Percentiles rank a stretch among this genome's conserved stretches.
phyloP scores from a whole-genome alignment of 1,140 invertebrate species.

The Papilio glaucus region DNA sequence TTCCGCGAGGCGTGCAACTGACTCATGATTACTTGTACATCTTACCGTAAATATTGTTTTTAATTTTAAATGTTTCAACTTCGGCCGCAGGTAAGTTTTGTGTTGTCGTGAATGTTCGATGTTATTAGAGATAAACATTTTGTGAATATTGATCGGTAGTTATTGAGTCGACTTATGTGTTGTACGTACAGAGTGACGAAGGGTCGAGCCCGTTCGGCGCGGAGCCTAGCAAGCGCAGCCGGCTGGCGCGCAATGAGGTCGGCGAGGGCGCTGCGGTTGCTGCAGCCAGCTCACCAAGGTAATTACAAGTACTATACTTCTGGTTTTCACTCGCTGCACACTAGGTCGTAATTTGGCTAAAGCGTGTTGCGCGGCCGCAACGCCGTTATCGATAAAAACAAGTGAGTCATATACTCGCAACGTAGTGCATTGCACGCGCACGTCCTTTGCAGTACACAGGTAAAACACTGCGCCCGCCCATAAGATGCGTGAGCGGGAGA shows the following conservation, averaged over 20 bases:
- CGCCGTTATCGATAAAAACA: too few species aligned
- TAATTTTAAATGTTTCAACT: not conserved
- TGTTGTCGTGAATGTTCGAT: slow-evolving; percentile 1
- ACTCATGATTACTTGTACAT: not conserved
- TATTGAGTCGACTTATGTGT: not conserved
- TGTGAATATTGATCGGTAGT: not conserved
- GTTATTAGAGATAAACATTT: not conserved
- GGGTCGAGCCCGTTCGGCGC: slow-evolving; percentile 53
- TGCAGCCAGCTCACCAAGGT: slow-evolving; percentile 55
- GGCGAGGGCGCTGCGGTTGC: slow-evolving; percentile 42
- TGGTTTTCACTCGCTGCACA: too few species aligned
- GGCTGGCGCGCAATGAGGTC: slow-evolving; percentile 53
- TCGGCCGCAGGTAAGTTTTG: not conserved
- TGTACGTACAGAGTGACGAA: slow-evolving; percentile 49
- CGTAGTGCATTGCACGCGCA: too few species aligned
- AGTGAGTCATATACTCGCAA: too few species aligned
- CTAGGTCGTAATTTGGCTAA: too few species aligned
- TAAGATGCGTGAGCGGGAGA: too few species aligned
- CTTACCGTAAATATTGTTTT: not conserved
- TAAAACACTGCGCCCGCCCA: too few species aligned
- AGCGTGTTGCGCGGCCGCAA: too few species aligned
- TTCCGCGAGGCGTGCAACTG: not conserved
- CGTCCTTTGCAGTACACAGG: too few species aligned
- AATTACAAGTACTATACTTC: too few species aligned
- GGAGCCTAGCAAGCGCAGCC: slow-evolving; percentile 65